Conservation (phyloP, 1,140 invertebrate genomes). For the Agrilus planipennis region DNA sequence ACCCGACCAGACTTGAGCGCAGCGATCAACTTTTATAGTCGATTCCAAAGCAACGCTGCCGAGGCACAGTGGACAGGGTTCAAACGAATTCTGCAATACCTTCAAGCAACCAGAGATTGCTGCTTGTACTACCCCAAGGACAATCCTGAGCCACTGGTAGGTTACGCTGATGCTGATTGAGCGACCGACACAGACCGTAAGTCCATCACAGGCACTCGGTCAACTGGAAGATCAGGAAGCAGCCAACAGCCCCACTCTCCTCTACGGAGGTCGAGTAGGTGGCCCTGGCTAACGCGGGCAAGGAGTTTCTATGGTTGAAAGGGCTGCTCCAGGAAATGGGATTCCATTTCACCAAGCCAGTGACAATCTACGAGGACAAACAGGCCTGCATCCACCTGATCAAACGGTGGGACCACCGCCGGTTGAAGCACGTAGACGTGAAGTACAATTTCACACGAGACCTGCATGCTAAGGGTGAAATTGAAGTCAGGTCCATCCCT, state of each 20-base stretch:
- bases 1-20: not conserved
- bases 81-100: slow-evolving; percentile 1
- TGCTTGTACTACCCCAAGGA: not conserved
- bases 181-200: not conserved
- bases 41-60: slow-evolving; percentile 1
- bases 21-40: not conserved
- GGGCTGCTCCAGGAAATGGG: slow-evolving; percentile 18
- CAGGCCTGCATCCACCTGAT: slow-evolving; percentile 25
- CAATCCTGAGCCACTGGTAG: not conserved
- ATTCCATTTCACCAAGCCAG: slow-evolving; percentile 2
- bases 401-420: slow-evolving; percentile 21
- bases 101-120: not conserved
- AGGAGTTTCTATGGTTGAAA: slow-evolving; percentile 15
- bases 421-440: slow-evolving; percentile 20
- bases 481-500: slow-evolving; percentile 4
- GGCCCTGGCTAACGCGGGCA: slow-evolving; percentile 12
- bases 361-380: slow-evolving; percentile 19
- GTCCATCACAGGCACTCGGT: slow-evolving; percentile 1
- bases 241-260: slow-evolving; percentile 7
- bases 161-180: not conserved
- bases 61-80: slow-evolving; percentile 1
- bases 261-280: slow-evolving; percentile 40
- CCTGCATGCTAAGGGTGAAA: not conserved
- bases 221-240: slow-evolving; percentile 7
- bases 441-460: slow-evolving; percentile 18